Conservation (phyloP, 2,888 invertebrate genomes). For the Peribatodes rhomboidaria region DNA sequence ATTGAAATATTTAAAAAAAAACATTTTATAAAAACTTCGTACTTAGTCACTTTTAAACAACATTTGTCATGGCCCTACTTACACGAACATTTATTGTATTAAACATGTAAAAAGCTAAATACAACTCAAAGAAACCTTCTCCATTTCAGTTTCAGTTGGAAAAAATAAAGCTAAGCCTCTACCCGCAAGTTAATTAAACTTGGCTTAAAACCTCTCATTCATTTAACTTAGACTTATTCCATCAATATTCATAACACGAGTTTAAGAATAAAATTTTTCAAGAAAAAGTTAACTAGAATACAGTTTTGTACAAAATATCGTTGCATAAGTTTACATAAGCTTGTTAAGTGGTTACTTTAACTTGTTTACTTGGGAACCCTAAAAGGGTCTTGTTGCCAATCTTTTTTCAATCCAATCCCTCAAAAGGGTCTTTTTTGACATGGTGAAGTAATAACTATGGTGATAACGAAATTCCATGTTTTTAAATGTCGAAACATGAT, state of each 20-base stretch:
- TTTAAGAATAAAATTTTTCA: neutral
- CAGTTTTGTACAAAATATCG: conserved; percentile 1
- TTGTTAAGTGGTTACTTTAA: neutral
- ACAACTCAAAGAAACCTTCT: neutral
- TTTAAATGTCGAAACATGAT: no score
- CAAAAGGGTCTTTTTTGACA: no score
- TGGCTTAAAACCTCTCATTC: neutral
- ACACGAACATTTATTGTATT: no score
- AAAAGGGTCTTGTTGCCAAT: neutral
- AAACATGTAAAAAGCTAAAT: no score
- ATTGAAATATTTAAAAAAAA: no score
- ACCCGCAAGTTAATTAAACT: conserved; percentile 3
- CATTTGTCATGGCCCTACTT: no score
- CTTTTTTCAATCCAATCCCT: no score
- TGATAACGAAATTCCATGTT: no score
- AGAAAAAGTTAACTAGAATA: neutral
- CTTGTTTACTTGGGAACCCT: neutral
- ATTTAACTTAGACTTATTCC: neutral
- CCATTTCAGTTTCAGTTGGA: neutral
- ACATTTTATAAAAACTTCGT: no score
- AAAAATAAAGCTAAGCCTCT: neutral
- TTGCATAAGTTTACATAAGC: neutral
- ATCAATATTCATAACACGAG: neutral
- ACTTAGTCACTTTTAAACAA: no score
- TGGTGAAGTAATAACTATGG: no score